Evolutionary conservation across 2,797 vertebrate species (phyloP).

Genomic region (Phalloptychus januarius): DNA sequence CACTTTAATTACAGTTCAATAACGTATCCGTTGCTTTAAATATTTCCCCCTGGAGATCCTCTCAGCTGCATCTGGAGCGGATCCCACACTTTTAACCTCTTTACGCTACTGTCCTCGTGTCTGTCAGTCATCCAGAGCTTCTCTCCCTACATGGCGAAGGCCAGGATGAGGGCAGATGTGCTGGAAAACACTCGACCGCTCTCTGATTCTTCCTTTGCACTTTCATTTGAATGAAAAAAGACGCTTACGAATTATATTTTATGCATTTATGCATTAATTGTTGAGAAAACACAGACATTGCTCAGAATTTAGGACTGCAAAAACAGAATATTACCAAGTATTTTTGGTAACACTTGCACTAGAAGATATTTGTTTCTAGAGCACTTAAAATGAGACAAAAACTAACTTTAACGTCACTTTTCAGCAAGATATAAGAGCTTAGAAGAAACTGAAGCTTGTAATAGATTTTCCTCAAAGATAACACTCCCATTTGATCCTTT

Average conservation of each 20-base stretch:
- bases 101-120: slow-evolving; percentile 40
- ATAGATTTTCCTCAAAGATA: too few species aligned
- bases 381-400: too few species aligned
- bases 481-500: too few species aligned
- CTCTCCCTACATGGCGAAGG: slow-evolving; percentile 70
- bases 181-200: slow-evolving; percentile 39
- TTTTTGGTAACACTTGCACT: too few species aligned
- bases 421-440: too few species aligned
- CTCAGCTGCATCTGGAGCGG: slow-evolving; percentile 38
- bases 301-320: neutral
- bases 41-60: slow-evolving; percentile 20
- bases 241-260: neutral
- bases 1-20: slow-evolving; percentile 22
- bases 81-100: slow-evolving; percentile 47
- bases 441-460: too few species aligned
- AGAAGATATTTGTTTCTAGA: too few species aligned
- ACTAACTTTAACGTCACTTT: too few species aligned
- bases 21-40: slow-evolving; percentile 34
- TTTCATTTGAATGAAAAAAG: slow-evolving; percentile 1
- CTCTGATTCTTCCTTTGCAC: slow-evolving; percentile 8
- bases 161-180: slow-evolving; percentile 28
- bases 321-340: too few species aligned
- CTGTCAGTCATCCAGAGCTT: slow-evolving; percentile 21
- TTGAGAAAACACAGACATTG: neutral
- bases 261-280: neutral